Evolutionary conservation across 37 sponge, comb jelly and placozoan genomes (phyloP).

Genomic region (Beroe ovata): DNA sequence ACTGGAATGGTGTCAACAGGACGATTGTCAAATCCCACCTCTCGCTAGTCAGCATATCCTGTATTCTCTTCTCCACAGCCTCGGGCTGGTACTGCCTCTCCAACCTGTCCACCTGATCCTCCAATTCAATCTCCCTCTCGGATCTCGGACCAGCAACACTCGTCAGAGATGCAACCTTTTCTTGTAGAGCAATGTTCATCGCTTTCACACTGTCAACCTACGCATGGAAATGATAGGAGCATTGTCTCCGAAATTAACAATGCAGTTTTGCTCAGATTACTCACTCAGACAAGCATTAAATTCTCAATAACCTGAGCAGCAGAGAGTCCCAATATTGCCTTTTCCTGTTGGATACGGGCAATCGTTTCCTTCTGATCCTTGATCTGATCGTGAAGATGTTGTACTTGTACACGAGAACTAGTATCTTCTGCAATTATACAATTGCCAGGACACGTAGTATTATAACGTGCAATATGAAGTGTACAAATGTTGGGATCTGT

Average conservation of each 20-base stretch:
- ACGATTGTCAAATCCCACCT: not conserved
- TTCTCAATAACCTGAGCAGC: constrained; percentile 39
- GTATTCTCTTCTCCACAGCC: constrained; percentile 38
- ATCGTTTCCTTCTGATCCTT: constrained; percentile 21
- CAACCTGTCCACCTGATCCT: not conserved
- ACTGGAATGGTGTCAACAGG: too few species aligned
- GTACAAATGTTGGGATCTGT: too few species aligned
- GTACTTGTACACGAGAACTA: not conserved
- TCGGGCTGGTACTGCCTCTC: constrained; percentile 29
- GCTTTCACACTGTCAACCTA: constrained; percentile 67
- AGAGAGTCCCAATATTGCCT: constrained; percentile 55
- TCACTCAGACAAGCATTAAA: not conserved
- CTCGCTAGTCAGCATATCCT: constrained; percentile 13
- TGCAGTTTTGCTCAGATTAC: too few species aligned
- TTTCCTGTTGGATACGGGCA: constrained; percentile 16
- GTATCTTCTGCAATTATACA: not conserved
- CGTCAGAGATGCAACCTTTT: constrained; percentile 30
- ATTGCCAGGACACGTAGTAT: too few species aligned
- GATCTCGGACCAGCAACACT: not conserved
- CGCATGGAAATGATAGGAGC: not conserved
- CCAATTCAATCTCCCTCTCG: not conserved
- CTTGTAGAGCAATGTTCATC: constrained; percentile 61
- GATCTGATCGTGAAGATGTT: not conserved
- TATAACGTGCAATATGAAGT: too few species aligned
- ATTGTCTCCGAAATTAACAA: too few species aligned